A percentile compares a stretch with the other conserved stretches of the same genome.
Conservation (phyloP, 2,888 invertebrate species). For the Coenonympha glycerion region DNA sequence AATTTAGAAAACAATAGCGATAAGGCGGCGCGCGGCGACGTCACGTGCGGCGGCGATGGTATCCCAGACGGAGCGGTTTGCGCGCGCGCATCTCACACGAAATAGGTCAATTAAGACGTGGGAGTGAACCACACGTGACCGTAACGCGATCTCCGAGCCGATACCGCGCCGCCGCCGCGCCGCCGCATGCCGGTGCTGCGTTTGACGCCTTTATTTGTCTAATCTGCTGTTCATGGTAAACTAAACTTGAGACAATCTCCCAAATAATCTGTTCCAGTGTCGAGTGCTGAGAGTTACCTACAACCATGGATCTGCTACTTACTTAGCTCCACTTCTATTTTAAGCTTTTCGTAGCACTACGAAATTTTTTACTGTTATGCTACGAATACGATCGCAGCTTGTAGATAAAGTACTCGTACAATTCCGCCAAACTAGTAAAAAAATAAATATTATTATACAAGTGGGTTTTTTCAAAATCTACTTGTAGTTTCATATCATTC, state of each 20-base stretch:
- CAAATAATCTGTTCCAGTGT: neutral
- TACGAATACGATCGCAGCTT: no score
- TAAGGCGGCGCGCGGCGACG: slow-evolving; percentile 44
- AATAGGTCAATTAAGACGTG: slow-evolving; percentile 76
- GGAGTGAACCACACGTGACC: slow-evolving; percentile 71
- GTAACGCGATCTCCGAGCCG: slow-evolving; percentile 60
- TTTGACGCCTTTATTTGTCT: slow-evolving; percentile 64
- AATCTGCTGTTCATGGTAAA: slow-evolving; percentile 45
- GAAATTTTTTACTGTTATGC: no score
- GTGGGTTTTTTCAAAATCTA: no score
- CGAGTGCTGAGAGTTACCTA: slow-evolving; percentile 6
- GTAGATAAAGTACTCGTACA: no score
- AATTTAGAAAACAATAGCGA: slow-evolving; percentile 38
- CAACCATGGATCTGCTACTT: slow-evolving; percentile 16
- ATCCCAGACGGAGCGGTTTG: slow-evolving; percentile 59
- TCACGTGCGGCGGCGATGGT: slow-evolving; percentile 70
- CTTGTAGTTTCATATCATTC: no score
- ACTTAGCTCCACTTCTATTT: no score
- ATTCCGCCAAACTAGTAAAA: no score
- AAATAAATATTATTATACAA: no score
- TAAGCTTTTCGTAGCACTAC: no score
- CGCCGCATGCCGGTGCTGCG: slow-evolving; percentile 59
- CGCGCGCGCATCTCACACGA: slow-evolving; percentile 68
- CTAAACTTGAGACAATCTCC: slow-evolving; percentile 28
- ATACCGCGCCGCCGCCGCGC: no score